Base-by-base conservation (phyloP, 2,888 invertebrate genomes). In the Phyllotreta striolata region DNA sequence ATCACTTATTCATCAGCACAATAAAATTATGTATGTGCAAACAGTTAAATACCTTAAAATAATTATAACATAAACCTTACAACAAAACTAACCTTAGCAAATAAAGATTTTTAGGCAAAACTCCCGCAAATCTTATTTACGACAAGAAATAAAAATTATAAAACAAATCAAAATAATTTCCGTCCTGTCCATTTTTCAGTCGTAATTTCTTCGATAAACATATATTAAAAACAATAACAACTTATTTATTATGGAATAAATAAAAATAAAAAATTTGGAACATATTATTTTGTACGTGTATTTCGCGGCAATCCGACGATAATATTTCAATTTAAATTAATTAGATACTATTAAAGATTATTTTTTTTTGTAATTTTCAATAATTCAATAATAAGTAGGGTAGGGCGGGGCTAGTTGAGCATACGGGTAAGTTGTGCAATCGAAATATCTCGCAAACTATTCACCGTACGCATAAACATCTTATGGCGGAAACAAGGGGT, bases 151-250 rank as follows among this genome's bases (percentile, higher is more conserved):
- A 57, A 43, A 37, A 46, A 51, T 6, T 24, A n/a, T n/a, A 24
- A 24, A 24, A 24, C 24, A 4, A 24, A 24, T 24, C 24, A 24
- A 24, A 24, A n/a, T n/a, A n/a, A 24, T 24, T 24, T 24, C 54
- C 13, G 56, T 64, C 44, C 49, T 59, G 68, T 65, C 60, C 66
- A 63, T 66, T 65, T 66, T 66, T 63, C 68, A 63, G 64, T 38
- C 43, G 12, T 39, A 38, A 38, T 52, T 52, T 55, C 14, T 51
- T 63, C 65, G 59, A 69, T 67, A 67, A 66, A 69, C 52, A 67
- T 66, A 64, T 66, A 64, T 66, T 60, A 69, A 67, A 68, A 69
- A 67, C 67, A 69, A 70, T 67, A 70, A 70, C 70, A 70, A 70
- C 70, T 65, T 70, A 70, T 54, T 24, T 39, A 58, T 43, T 66